Base-by-base conservation (phyloP, 2,888 invertebrate genomes). In the Dolomedes plantarius region DNA sequence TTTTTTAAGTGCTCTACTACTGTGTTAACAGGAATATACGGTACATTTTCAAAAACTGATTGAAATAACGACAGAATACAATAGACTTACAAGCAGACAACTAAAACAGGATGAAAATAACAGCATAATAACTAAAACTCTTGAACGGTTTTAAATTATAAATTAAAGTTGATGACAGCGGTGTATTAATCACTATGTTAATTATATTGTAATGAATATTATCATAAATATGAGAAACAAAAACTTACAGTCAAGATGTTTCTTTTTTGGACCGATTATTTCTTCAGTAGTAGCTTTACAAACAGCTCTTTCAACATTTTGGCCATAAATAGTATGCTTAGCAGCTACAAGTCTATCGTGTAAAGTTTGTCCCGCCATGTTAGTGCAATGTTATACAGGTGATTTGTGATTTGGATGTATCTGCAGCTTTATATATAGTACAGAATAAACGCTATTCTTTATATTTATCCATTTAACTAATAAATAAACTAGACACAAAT, bases 211-310 rank as follows among this genome's bases (percentile, higher is more conserved):
- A n/a, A n/a, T n/a, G n/a, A n/a, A n/a, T n/a, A n/a, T n/a, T n/a
- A n/a, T n/a, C n/a, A n/a, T n/a, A n/a, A n/a, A n/a, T 36, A 36
- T 9, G 36, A 5, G 36, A 9, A 7, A 7, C 9, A 36, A 36
- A 1, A 19, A 82, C 73, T 87, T 36, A 99, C 99, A 99, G 93
- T 99, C 99, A 93, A 99, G 95, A 94, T 99, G 99, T 93, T 99
- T 99, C 95, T 98, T 98, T 94, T 99, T 99, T 88, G 99, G 99
- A 89, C 98, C 98, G 93, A 98, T 98, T 94, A 98, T 95, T 94
- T 99, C 99, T 94, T 99, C 99, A 89, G 99, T 99, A 90, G 99
- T 99, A 89, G 99, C 98, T 94, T 99, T 99, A 94, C 99, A 99
- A 90, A 99, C 99, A 90, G 98, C 97, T 94, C 99, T 99, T 89